phyloP scores from a whole-genome alignment of 2,888 invertebrate species.

The Archips crataeganus region DNA sequence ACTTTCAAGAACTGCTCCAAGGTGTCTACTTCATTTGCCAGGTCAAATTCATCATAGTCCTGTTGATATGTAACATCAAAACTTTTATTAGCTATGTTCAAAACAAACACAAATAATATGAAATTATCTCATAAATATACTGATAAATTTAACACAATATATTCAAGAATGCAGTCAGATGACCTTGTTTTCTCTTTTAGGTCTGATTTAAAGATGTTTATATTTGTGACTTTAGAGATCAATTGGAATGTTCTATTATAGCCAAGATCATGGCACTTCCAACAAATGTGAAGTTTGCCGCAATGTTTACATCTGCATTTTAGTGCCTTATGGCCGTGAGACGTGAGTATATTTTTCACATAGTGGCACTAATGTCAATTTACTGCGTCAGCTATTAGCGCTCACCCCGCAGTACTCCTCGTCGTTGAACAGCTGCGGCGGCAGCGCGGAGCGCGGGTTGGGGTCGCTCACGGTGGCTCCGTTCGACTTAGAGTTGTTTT shows the following conservation, averaged over 20 bases:
- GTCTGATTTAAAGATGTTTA: conserved; percentile 17
- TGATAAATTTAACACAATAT: neutral
- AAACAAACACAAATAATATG: neutral
- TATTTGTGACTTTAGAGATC: conserved; percentile 12
- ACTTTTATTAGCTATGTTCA: neutral
- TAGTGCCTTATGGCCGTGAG: neutral
- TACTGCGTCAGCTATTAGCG: conserved; percentile 44
- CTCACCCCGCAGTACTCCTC: conserved; percentile 96
- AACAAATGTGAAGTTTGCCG: conserved; percentile 31
- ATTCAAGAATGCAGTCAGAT: conserved; percentile 5
- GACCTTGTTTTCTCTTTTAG: conserved; percentile 19
- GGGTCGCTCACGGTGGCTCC: conserved; percentile 91
- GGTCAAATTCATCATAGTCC: conserved; percentile 97
- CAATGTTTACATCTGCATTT: conserved; percentile 31
- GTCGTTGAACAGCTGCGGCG: conserved; percentile 98
- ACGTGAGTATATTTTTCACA: neutral
- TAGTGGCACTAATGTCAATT: neutral
- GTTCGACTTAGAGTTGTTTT: conserved; percentile 92
- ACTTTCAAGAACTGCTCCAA: conserved; percentile 95
- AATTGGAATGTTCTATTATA: conserved; percentile 36
- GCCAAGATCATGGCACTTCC: conserved; percentile 31
- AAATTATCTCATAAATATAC: neutral
- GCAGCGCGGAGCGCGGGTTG: conserved; percentile 92
- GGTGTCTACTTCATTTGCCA: conserved; percentile 96
- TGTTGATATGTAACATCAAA: conserved; percentile 67